These are phyloP conservation scores for Micrastur ruficollis DNA, from an alignment of 2,797 vertebrate genomes.

Conservation along the genomic window DNA sequence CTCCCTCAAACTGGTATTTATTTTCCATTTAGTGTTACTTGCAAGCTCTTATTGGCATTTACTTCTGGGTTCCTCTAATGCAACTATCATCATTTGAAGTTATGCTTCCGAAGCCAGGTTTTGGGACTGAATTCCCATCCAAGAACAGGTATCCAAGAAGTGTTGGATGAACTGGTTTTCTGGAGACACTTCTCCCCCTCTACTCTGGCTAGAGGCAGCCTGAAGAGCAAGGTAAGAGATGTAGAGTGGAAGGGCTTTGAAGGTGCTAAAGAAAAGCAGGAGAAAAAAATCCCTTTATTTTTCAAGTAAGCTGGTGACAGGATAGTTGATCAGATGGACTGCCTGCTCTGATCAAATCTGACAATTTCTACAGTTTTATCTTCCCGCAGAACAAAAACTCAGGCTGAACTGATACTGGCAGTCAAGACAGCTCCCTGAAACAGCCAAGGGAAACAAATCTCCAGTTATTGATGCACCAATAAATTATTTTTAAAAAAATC, in stretches of 20 bases:
- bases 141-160: neutral
- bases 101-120: neutral
- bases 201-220: neutral
- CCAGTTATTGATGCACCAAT: neutral
- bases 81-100: neutral
- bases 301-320: neutral
- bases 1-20: neutral
- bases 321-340: neutral
- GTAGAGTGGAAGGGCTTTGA: neutral
- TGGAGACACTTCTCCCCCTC: neutral
- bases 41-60: neutral
- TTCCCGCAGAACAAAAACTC: neutral
- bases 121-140: neutral
- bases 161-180: neutral
- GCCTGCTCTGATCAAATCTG: neutral
- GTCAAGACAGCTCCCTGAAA: neutral
- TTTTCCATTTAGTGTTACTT: neutral
- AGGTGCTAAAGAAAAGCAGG: neutral
- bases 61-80: neutral
- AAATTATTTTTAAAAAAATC: neutral
- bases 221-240: neutral
- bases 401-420: neutral
- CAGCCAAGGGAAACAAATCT: neutral
- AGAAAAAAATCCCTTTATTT: neutral
- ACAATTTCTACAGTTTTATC: neutral